These are phyloP conservation scores for Bathynomus jamesi DNA, from an alignment of 1,140 invertebrate species.

Conservation along the genomic window DNA sequence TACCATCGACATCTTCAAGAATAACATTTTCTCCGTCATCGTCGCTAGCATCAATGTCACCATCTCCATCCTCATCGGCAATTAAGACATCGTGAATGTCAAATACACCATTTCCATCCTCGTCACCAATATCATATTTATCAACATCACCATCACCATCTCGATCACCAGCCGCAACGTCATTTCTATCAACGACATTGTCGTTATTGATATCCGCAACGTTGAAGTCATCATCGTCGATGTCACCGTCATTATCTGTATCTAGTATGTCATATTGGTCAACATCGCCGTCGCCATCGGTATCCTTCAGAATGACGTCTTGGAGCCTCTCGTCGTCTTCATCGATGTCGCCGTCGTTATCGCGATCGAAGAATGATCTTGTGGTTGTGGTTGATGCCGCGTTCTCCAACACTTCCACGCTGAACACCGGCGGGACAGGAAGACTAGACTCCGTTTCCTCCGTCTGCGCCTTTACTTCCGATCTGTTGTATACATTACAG, in stretches of 20 bases:
- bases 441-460: slow-evolving; percentile 3
- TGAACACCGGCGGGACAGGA: slow-evolving; percentile 26
- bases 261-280: slow-evolving; percentile 27
- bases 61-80: slow-evolving; percentile 31
- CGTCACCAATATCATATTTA: slow-evolving; percentile 25
- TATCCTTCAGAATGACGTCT: slow-evolving; percentile 21
- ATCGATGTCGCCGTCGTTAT: slow-evolving; percentile 27
- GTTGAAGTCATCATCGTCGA: slow-evolving; percentile 26
- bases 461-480: slow-evolving; percentile 3
- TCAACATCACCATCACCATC: slow-evolving; percentile 35
- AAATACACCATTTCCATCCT: slow-evolving; percentile 30
- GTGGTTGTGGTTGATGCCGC: slow-evolving; percentile 1
- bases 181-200: slow-evolving; percentile 25
- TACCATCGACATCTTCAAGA: slow-evolving; percentile 19
- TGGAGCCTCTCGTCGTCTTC: slow-evolving; percentile 16
- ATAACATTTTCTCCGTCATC: slow-evolving; percentile 10
- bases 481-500: neutral
- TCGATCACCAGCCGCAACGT: slow-evolving; percentile 20
- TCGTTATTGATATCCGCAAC: slow-evolving; percentile 30
- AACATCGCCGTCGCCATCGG: slow-evolving; percentile 26
- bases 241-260: slow-evolving; percentile 21
- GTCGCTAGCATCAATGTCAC: slow-evolving; percentile 25
- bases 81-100: slow-evolving; percentile 29
- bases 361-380: slow-evolving; percentile 11
- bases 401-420: slow-evolving; percentile 3